Conservation (phyloP, 2,888 invertebrate species). For the Zaprionus obscuricornis region DNA sequence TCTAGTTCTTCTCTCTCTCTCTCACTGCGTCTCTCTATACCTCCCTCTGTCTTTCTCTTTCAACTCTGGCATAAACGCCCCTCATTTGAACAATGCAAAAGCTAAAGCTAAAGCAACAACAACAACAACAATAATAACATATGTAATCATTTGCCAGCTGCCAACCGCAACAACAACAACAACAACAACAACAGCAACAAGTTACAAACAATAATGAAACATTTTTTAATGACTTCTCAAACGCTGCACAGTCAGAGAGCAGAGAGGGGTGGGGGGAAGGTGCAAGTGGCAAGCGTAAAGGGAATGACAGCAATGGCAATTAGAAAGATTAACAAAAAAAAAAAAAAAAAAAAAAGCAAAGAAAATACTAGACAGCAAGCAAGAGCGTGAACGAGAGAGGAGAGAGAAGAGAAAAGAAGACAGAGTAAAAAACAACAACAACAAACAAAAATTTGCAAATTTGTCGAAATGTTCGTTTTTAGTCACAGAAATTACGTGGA, state of each 20-base stretch:
- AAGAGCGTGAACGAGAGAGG: no score
- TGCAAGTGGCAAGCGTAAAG: no score
- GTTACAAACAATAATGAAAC: conserved; percentile 45
- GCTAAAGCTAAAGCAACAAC: conserved; percentile 25
- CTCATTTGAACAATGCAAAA: conserved; percentile 38
- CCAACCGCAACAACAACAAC: conserved; percentile 30
- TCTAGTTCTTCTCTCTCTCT: neutral
- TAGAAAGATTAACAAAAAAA: conserved; percentile 24
- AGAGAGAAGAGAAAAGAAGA: neutral
- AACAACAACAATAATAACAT: conserved; percentile 25
- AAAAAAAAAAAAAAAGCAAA: neutral
- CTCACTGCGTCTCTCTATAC: neutral
- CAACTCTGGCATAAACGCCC: conserved; percentile 27
- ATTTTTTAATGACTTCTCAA: conserved; percentile 62
- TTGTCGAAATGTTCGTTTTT: conserved; percentile 20
- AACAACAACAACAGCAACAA: conserved; percentile 20
- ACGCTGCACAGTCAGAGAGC: conserved; percentile 38
- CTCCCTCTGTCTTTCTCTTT: neutral
- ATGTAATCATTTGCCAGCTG: conserved; percentile 60
- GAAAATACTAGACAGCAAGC: no score
- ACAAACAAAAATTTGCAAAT: conserved; percentile 18
- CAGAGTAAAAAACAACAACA: no score
- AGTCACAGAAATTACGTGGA: conserved; percentile 13
- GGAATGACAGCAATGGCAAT: conserved; percentile 19
- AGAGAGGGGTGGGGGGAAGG: neutral